Evolutionary conservation across 2,888 invertebrate genomes (phyloP).

Genomic region (Limnephilus auricula): DNA sequence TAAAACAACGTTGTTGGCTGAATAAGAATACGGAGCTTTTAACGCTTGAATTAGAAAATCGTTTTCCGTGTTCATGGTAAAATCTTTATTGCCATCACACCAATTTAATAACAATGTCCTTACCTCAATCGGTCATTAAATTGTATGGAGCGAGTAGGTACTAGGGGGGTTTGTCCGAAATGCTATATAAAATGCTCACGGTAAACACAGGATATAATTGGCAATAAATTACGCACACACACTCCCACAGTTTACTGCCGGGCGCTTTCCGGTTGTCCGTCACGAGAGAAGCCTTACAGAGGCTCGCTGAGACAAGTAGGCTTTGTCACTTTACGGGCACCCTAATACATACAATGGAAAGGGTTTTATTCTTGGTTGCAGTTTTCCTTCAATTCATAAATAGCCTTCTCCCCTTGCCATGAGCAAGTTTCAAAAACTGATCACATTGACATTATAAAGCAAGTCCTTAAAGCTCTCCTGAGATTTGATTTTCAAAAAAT

Average conservation of each 20-base stretch:
- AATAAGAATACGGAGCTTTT: constrained; percentile 10
- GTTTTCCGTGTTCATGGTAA: constrained; percentile 21
- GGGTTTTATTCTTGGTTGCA: background rate
- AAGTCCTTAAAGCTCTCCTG: background rate
- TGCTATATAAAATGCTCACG: constrained; percentile 42
- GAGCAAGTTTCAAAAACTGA: background rate
- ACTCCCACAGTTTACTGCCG: constrained; percentile 49
- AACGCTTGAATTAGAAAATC: constrained; percentile 32
- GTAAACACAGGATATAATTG: constrained; percentile 59
- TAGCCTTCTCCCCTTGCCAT: background rate
- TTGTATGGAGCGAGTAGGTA: background rate
- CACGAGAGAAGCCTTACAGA: constrained; percentile 54
- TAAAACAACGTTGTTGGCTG: background rate
- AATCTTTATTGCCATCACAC: constrained; percentile 44
- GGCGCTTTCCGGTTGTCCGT: constrained; percentile 64
- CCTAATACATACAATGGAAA: background rate
- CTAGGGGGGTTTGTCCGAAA: constrained; percentile 42
- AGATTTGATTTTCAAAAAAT: background rate
- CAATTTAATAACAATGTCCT: constrained; percentile 41
- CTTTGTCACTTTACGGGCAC: background rate
- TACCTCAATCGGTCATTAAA: constrained; percentile 28
- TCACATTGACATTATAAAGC: constrained; percentile 31
- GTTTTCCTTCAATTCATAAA: background rate
- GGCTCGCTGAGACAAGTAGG: constrained; percentile 12
- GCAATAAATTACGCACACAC: constrained; percentile 60